These are phyloP conservation scores for Spicauda simplicius DNA, from an alignment of 2,888 invertebrate genomes.

Conservation along the genomic window DNA sequence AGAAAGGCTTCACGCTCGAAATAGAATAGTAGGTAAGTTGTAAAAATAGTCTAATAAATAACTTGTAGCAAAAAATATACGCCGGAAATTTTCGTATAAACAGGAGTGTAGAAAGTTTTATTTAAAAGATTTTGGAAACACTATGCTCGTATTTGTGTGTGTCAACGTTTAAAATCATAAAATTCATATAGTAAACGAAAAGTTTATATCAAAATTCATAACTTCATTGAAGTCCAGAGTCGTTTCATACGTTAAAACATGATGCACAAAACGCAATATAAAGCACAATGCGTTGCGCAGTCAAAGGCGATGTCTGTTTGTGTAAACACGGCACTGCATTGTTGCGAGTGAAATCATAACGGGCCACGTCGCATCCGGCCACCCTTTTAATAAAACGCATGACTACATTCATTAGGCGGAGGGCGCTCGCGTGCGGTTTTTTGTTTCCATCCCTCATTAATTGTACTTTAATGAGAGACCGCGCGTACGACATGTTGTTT, in stretches of 20 bases:
- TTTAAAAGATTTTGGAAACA: too few relatives aligned
- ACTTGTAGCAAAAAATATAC: too few relatives aligned
- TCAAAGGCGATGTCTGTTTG: conserved; percentile 7
- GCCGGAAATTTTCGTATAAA: too few relatives aligned
- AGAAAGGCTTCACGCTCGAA: too few relatives aligned
- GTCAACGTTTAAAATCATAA: too few relatives aligned
- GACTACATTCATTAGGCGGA: conserved; percentile 55
- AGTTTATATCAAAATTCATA: background rate
- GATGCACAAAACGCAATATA: conserved; percentile 4
- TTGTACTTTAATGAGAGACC: conserved; percentile 58
- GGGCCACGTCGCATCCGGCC: conserved; percentile 21
- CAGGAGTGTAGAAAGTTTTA: too few relatives aligned
- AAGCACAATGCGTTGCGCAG: conserved; percentile 1
- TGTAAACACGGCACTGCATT: conserved; percentile 12
- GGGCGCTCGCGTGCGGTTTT: conserved; percentile 52
- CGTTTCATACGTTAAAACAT: background rate
- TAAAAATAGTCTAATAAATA: too few relatives aligned
- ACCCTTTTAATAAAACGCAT: conserved; percentile 52
- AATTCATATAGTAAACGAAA: background rate
- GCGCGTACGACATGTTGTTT: conserved; percentile 39
- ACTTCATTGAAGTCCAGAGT: background rate
- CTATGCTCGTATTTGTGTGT: too few relatives aligned
- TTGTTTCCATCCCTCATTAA: conserved; percentile 56
- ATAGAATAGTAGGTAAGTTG: too few relatives aligned
- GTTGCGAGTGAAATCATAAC: conserved; percentile 18